A percentile compares a stretch with the other conserved stretches of the same genome.
Evolutionary conservation across 2,113 vertebrate genomes (phyloP).

Genomic region (Nettapus auritus): DNA sequence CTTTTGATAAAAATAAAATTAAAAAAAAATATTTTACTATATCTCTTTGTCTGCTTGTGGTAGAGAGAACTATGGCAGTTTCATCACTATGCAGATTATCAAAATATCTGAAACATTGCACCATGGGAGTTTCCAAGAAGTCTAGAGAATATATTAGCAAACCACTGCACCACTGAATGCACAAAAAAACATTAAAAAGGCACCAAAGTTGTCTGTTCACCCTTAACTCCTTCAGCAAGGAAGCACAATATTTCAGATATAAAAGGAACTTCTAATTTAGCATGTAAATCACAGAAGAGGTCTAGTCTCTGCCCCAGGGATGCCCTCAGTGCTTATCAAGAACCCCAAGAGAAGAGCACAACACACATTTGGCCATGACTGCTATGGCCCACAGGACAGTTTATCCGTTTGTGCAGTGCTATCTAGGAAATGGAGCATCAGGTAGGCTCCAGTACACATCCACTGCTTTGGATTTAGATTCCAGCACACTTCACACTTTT

Average conservation of each 20-base stretch:
- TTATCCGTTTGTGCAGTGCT: fast-evolving
- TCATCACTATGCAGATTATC: not conserved
- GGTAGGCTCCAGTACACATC: not conserved
- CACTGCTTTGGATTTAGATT: not conserved
- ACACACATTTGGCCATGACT: not conserved
- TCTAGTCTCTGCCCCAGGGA: not conserved
- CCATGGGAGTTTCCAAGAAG: not conserved
- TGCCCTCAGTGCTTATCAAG: fast-evolving
- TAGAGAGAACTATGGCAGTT: not conserved
- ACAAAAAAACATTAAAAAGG: not conserved
- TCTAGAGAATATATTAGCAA: not conserved
- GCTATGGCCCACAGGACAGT: not conserved
- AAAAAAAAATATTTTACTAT: not conserved
- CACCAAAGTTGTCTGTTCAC: not conserved
- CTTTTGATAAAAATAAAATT: conserved; percentile 21
- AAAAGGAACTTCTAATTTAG: not conserved
- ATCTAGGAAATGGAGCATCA: not conserved
- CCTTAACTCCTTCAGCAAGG: not conserved
- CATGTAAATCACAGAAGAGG: not conserved
- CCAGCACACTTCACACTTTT: not conserved
- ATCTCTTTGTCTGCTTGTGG: not conserved
- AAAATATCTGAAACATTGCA: not conserved
- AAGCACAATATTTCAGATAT: not conserved
- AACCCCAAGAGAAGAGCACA: not conserved
- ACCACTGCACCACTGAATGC: not conserved